Percentiles rank a stretch among this genome's conserved stretches.
These are phyloP conservation scores for Triplophysa siluroides DNA, from an alignment of 2,113 vertebrate species.

Conservation along the genomic window DNA sequence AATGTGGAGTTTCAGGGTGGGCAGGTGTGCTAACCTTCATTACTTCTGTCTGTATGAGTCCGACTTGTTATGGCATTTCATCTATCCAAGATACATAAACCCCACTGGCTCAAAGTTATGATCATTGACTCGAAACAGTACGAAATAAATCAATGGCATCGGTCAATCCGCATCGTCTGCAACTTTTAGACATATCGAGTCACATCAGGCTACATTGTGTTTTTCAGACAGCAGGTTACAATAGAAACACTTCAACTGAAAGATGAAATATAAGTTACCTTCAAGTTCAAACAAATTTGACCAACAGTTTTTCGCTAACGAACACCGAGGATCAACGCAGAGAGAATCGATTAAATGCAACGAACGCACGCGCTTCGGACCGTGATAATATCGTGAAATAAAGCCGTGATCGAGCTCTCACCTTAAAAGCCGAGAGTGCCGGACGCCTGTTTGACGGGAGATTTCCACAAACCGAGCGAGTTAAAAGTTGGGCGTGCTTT, in stretches of 20 bases:
- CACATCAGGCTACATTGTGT: no score
- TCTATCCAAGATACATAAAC: background rate
- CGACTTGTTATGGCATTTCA: background rate
- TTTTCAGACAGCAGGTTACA: no score
- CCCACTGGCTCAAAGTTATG: no score
- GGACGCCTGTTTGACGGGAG: constrained; percentile 12
- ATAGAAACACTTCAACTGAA: no score
- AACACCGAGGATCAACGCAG: background rate
- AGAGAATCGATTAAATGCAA: background rate
- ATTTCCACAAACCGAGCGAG: constrained; percentile 1
- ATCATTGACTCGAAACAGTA: background rate
- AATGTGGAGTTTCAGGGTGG: background rate
- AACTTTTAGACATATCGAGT: background rate
- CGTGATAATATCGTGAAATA: background rate
- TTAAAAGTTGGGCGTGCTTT: constrained; percentile 16
- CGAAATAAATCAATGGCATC: background rate
- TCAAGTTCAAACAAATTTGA: no score
- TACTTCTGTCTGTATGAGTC: constrained; percentile 2
- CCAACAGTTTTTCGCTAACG: background rate
- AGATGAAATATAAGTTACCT: no score
- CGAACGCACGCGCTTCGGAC: background rate
- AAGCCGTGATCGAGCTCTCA: background rate
- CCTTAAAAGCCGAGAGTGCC: constrained; percentile 24
- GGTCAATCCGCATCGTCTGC: background rate
- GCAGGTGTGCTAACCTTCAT: background rate